Base-by-base conservation (phyloP, 2,888 invertebrate species). In the Timandra comae region DNA sequence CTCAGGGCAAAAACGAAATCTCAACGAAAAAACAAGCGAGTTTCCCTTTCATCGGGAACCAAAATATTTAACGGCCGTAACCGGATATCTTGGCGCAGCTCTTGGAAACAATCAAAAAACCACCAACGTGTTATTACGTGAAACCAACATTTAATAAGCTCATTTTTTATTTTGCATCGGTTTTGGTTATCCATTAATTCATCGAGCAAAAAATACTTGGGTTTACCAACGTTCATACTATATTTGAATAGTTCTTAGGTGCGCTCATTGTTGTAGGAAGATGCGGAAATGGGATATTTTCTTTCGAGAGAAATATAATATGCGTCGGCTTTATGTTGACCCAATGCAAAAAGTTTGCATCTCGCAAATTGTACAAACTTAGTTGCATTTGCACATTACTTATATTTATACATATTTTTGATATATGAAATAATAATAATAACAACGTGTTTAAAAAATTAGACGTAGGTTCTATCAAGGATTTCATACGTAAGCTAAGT, bases 271-370 rank as follows among this genome's bases (percentile, higher is more conserved):
- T 86, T 84, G 65, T 70, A 70, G 67, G 80, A 80, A 84, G 84
- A 86, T 85, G 82, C 86, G 86, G 86, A 86, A 86, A 85, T 86
- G 69, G 82, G 86, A 86, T 86, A 86, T 86, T 86, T 85, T 86
- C 86, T 86, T 85, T 72, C 81, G 70, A 72, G 70, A 73, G 85
- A 69, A 85, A 85, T 81, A 82, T 84, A 76, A 85, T 85, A 85
- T 85, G 77, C 65, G 56, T 50, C 56, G 59, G 74, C 67, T 78
- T 84, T 82, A 78, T 80, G 67, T 75, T 77, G 74, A 76, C 74
- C 75, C 52, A 50, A 50, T 45, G 67, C 66, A 82, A 82, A 81
- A 82, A 78, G 64, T 63, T 66, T 61, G 58, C 42, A 68, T 56
- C 52, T 54, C 55, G 40, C 41, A 56, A 56, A 68, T 73, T 71